Evolutionary conservation across 2,113 vertebrate species (phyloP), one percentile per base, ranked within the genome.

Genomic region (Pagrus major): DNA sequence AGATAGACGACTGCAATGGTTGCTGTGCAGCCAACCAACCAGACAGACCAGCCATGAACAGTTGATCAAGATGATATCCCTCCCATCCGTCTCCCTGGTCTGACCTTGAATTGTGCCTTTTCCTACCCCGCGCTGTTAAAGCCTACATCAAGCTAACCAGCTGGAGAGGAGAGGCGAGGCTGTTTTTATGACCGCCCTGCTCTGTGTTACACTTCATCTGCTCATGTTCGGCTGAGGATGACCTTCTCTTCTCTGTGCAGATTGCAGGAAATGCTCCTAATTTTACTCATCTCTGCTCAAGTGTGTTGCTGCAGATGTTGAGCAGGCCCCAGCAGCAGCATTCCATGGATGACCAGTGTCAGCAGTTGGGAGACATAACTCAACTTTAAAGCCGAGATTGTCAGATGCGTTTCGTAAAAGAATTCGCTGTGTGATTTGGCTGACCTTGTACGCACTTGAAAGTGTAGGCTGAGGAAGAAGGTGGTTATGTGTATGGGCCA

Each of bases 191-290:
- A 73, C 83, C n/a, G 67, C 66, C 77, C 85, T 86, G 85, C 51
- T 87, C 72, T 72, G 33, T 83, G 84, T 90, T 85, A 76, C 85
- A 84, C 81, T 79, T 88, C 76, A 88, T 89, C 79, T 81, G 71
- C 78, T 82, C 68, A 39, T 84, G 67, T 89, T 80, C 54, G 65
- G 61, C 71, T 55, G 82, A 83, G 42, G 78, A 83, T 81, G 85
- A 87, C 83, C 88, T 77, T 76, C 81, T 80, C 63, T 76, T 60
- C 84, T 85, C 63, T 55, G 77, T 60, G 23, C 68, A 73, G 79
- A 89, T 93, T 78, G 81, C 90, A 86, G 91, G 87, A 94, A 92
- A 92, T 88, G 76, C 88, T 91, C 84, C 71, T 90, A 73, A 93
- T 92, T 93, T 88, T 83, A 68, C 90, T 87, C 67, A 52, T 81